phyloP scores from a whole-genome alignment of 2,888 invertebrate genomes.

The Andrena minutula region DNA sequence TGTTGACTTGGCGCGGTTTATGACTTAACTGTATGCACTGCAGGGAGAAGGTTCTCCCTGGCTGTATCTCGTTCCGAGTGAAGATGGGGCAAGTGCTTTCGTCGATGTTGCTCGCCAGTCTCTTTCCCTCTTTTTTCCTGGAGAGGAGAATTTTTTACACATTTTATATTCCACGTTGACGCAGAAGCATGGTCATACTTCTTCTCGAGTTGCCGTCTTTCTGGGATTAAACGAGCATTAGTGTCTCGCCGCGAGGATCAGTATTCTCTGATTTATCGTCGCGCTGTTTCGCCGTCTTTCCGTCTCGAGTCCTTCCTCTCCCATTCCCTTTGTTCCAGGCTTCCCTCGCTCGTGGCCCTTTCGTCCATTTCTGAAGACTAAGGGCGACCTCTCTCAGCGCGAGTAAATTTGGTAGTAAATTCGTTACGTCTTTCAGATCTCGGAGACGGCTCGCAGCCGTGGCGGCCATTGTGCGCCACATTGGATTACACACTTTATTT shows the following conservation, averaged over 20 bases:
- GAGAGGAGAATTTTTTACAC: constrained; percentile 62
- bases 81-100: no score
- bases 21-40: no score
- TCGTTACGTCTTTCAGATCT: constrained; percentile 37
- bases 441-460: constrained; percentile 12
- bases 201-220: constrained; percentile 34
- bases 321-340: neutral
- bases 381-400: constrained; percentile 3
- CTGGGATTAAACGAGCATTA: constrained; percentile 67
- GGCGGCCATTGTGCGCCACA: constrained; percentile 16
- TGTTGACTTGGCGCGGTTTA: no score
- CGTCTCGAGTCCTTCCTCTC: neutral
- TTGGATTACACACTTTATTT: constrained; percentile 43
- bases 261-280: constrained; percentile 67
- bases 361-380: neutral
- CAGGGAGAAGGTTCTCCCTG: no score
- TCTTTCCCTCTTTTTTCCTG: constrained; percentile 15
- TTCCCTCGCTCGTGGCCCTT: neutral
- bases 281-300: constrained; percentile 8
- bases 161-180: constrained; percentile 66
- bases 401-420: constrained; percentile 44
- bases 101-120: no score
- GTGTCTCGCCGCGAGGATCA: constrained; percentile 52
- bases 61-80: no score
- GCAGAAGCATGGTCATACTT: constrained; percentile 33